A percentile compares a stretch with the other conserved stretches of the same genome.
These are phyloP conservation scores for Chrysolina americana DNA, from an alignment of 2,888 invertebrate genomes.

Conservation along the genomic window DNA sequence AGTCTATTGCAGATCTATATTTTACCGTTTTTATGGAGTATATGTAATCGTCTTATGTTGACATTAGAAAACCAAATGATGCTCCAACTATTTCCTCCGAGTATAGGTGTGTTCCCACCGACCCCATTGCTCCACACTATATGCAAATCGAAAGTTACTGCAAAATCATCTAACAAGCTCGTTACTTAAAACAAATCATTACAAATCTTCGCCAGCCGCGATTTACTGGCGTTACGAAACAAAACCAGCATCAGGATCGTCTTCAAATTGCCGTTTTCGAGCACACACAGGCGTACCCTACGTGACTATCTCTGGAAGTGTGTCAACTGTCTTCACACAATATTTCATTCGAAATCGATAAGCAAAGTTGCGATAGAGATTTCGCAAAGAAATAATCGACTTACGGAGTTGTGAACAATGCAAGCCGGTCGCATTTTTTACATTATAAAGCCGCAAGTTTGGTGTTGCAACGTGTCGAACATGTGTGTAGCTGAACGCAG, in stretches of 20 bases:
- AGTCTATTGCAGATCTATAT: too few relatives aligned
- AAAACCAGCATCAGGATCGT: slow-evolving; percentile 22
- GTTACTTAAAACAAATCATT: slow-evolving; percentile 15
- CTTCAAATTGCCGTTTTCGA: slow-evolving; percentile 26
- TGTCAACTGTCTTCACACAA: slow-evolving; percentile 34
- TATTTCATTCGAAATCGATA: slow-evolving; percentile 21
- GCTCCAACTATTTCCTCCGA: too few relatives aligned
- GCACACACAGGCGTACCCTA: slow-evolving; percentile 29
- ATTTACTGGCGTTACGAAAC: slow-evolving; percentile 30
- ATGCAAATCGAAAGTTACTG: neutral
- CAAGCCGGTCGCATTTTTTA: too few relatives aligned
- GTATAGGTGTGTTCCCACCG: too few relatives aligned
- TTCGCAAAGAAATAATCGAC: slow-evolving; percentile 23
- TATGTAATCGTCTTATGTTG: too few relatives aligned
- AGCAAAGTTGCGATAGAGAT: neutral
- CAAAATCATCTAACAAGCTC: slow-evolving; percentile 11
- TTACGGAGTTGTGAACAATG: neutral
- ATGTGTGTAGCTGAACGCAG: too few relatives aligned
- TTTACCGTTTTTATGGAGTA: too few relatives aligned
- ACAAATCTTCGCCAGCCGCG: slow-evolving; percentile 15
- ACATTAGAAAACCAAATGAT: too few relatives aligned
- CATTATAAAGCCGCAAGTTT: too few relatives aligned
- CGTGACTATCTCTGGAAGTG: slow-evolving; percentile 35
- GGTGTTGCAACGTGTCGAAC: too few relatives aligned
- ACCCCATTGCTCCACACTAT: too few relatives aligned